Base-by-base conservation (phyloP, 2,888 invertebrate species). In the Leptinotarsa haldemani region DNA sequence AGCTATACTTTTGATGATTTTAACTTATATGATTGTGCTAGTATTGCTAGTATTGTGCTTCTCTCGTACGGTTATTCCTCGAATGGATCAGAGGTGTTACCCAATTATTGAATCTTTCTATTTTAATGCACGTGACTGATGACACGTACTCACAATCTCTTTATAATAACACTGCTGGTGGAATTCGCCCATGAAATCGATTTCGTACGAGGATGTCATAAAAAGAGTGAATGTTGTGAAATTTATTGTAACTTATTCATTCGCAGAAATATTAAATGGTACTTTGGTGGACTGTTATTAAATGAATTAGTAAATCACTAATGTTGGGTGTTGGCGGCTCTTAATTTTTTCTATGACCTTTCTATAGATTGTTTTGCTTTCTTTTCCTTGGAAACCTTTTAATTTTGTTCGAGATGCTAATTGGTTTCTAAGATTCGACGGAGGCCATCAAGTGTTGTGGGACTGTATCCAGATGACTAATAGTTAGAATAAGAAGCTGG, bases 121-220 rank as follows among this genome's bases (percentile, higher is more conserved):
- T 30, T 3, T 61, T 40, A 16, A 61, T 61, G 61, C 40, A 40
- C 61, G 30, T 61, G 61, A 30, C 61, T 30, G 30, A 16, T n/a
- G 4, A 30, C 61, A 61, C 61, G 61, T 61, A 61, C 16, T 30
- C 61, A 40, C n/a, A 30, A 61, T 61, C 61, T 61, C 61, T 40
- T 9, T 30, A 46, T 68, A 46, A 68, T 68, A 52, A 46, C 56
- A 68, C 56, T 40, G 58, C 22, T 16, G 40, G 53, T 68, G 53
- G 56, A 58, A 68, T 68, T 68, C 16, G 68, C 56, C 68, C 68
- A 56, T 68, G 68, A 68, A 68, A 68, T 68, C 16, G 56, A 68
- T 56, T 68, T 20, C 20, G 68, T 68, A 56, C 47, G 53, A n/a
- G 67, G 40, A 67, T 67, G 56, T 68, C 68, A 20, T 56, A 53